These are phyloP conservation scores for Gymnoscopelus braueri DNA, from an alignment of 2,797 vertebrate species.

Conservation along the genomic window DNA sequence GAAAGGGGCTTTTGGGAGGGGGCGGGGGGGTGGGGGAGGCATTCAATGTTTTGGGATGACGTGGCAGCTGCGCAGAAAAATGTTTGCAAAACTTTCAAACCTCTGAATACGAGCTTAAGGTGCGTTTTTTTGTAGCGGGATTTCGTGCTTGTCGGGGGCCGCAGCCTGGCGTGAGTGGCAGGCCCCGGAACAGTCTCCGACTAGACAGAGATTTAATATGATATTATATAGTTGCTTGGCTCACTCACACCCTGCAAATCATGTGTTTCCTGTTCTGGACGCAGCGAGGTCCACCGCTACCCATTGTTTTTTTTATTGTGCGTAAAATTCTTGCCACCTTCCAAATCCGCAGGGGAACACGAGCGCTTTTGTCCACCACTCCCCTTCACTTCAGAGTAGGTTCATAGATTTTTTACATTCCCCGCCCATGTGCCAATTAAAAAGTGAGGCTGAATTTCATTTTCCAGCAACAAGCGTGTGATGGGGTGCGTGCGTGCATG, in stretches of 20 bases:
- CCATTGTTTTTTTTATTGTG: constrained; percentile 75
- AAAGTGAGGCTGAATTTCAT: constrained; percentile 59
- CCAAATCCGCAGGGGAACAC: constrained; percentile 57
- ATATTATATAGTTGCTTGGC: constrained; percentile 54
- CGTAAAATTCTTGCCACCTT: constrained; percentile 72
- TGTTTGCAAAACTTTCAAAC: not conserved
- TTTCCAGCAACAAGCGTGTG: constrained; percentile 18
- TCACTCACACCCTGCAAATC: constrained; percentile 55
- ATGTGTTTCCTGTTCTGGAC: constrained; percentile 63
- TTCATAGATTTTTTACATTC: constrained; percentile 23
- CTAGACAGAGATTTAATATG: constrained; percentile 55
- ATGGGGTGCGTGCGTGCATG: constrained; percentile 8
- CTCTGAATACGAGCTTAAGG: not conserved
- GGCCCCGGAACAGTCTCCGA: constrained; percentile 44
- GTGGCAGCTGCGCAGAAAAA: no score
- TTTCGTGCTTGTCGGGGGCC: constrained; percentile 32
- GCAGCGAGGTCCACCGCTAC: constrained; percentile 61
- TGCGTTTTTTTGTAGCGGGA: constrained; percentile 19
- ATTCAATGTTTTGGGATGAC: not conserved
- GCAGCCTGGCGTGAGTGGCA: constrained; percentile 49
- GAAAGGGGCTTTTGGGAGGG: not conserved
- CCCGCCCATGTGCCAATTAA: constrained; percentile 35
- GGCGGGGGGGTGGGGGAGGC: constrained; percentile 2
- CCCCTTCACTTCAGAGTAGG: constrained; percentile 35
- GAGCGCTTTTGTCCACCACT: constrained; percentile 59